Evolutionary conservation across 2,113 vertebrate species (phyloP).

Genomic region (Gambusia holbrooki): DNA sequence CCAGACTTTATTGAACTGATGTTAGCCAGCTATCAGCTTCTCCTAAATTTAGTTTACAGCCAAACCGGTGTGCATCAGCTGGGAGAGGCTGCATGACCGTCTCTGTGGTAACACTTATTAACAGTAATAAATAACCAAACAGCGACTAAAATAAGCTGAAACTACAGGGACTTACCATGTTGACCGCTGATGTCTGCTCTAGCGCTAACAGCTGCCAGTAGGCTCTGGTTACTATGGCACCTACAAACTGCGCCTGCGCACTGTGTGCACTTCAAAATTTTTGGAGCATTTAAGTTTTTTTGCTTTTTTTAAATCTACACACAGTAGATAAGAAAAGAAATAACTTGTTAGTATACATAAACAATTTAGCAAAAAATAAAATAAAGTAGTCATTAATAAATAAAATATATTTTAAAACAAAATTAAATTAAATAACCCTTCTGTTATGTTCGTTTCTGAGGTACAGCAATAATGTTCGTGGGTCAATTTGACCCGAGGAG

Average conservation of each 20-base stretch:
- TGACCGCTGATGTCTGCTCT: conserved; percentile 15
- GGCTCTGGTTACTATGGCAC: conserved; percentile 67
- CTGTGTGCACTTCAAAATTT: not conserved
- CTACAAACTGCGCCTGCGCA: conserved; percentile 51
- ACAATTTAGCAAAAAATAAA: no score
- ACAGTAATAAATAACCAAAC: not conserved
- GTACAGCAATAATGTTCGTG: no score
- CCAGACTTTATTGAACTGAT: not conserved
- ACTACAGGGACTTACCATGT: conserved; percentile 58
- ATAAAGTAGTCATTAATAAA: no score
- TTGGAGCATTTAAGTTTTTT: no score
- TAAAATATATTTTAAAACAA: no score
- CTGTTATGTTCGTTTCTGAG: no score
- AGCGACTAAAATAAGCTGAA: not conserved
- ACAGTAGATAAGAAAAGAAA: not conserved
- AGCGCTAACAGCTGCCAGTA: conserved; percentile 16
- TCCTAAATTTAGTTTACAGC: conserved; percentile 44
- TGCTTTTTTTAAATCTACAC: not conserved
- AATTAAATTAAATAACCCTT: no score
- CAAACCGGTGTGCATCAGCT: no score
- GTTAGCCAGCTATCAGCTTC: conserved; percentile 12
- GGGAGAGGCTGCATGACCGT: fast-evolving
- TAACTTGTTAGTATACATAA: not conserved
- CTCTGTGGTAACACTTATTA: not conserved
- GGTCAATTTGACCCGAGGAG: no score